These are phyloP conservation scores for Nettapus auritus DNA, from an alignment of 2,113 vertebrate species.

Conservation along the genomic window DNA sequence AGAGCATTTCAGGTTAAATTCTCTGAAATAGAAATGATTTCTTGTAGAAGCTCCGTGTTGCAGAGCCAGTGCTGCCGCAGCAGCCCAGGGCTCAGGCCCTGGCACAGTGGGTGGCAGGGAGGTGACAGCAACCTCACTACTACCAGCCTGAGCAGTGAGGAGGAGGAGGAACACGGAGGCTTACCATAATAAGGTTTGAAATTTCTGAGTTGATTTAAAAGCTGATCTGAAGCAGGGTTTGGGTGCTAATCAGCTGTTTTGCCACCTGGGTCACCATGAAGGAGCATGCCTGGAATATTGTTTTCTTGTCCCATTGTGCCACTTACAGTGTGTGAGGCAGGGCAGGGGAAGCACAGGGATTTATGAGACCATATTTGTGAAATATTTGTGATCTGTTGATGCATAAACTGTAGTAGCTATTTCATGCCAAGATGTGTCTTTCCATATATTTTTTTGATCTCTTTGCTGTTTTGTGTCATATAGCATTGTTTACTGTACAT, in stretches of 20 bases:
- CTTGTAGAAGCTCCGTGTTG: background rate
- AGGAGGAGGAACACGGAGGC: background rate
- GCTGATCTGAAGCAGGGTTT: background rate
- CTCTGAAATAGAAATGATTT: background rate
- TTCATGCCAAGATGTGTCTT: rapidly evolving
- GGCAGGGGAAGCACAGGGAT: rapidly evolving
- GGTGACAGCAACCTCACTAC: background rate
- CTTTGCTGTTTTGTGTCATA: background rate
- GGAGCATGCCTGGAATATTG: rapidly evolving
- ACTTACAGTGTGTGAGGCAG: background rate
- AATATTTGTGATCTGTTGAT: background rate
- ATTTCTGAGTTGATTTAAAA: background rate
- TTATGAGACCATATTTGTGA: background rate
- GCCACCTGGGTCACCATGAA: rapidly evolving
- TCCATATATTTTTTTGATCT: background rate
- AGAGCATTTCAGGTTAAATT: background rate
- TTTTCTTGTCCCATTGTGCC: rapidly evolving
- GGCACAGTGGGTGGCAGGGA: background rate
- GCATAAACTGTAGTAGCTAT: rapidly evolving
- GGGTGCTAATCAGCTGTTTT: background rate
- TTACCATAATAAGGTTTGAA: background rate
- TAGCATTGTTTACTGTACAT: background rate
- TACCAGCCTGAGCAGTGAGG: background rate
- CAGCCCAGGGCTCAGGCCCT: background rate
- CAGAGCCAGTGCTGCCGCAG: background rate